These are phyloP conservation scores for Tribolium madens DNA, from an alignment of 1,140 invertebrate species.

Conservation along the genomic window DNA sequence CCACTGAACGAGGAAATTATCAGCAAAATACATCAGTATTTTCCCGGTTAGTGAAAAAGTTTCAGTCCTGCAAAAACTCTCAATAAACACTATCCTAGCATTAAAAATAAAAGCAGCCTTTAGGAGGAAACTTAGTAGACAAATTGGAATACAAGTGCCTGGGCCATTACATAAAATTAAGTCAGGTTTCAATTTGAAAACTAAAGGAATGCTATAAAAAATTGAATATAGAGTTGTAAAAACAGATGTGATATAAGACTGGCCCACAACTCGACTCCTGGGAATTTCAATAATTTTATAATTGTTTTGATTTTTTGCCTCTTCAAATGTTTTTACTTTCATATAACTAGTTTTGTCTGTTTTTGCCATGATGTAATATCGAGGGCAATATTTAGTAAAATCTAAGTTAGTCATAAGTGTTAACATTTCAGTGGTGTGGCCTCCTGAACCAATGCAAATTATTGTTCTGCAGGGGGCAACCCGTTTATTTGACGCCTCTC, in stretches of 20 bases:
- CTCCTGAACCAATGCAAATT: conserved; percentile 67
- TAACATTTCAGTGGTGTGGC: conserved; percentile 92
- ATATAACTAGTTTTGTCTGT: conserved; percentile 81
- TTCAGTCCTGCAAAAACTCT: conserved; percentile 94
- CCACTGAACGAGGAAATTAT: conserved; percentile 95
- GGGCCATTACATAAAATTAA: conserved; percentile 94
- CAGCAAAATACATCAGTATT: conserved; percentile 85
- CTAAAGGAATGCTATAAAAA: conserved; percentile 76
- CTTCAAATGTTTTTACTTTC: conserved; percentile 74
- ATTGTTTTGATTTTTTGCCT: conserved; percentile 56
- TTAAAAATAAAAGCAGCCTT: conserved; percentile 72
- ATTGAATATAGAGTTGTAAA: conserved; percentile 82
- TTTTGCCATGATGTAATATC: conserved; percentile 83
- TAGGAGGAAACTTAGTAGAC: conserved; percentile 60
- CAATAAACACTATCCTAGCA: conserved; percentile 88
- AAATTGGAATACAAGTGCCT: conserved; percentile 87
- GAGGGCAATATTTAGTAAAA: conserved; percentile 73
- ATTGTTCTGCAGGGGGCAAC: conserved; percentile 57
- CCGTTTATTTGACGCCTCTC: conserved; percentile 50
- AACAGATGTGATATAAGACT: conserved; percentile 85
- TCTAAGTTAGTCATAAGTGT: conserved; percentile 75
- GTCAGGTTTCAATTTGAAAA: conserved; percentile 79
- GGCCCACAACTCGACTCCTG: conserved; percentile 88
- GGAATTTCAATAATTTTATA: conserved; percentile 77
- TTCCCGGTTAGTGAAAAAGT: conserved; percentile 89